Base-by-base conservation (phyloP, 2,888 invertebrate species). In the Drosophila subquinaria region DNA sequence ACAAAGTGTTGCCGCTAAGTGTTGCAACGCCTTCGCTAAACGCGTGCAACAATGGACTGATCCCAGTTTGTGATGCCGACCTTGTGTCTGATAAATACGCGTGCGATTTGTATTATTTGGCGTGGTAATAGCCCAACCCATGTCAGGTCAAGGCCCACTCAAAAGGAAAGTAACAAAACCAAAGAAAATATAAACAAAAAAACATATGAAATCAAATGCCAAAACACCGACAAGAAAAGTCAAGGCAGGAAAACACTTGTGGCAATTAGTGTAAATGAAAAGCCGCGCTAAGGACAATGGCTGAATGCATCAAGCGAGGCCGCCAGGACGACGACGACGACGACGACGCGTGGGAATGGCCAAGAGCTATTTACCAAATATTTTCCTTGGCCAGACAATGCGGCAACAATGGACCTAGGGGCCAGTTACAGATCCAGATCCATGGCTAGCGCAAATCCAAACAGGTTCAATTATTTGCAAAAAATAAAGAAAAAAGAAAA, bases 381-480 rank as follows among this genome's bases (percentile, higher is more conserved):
- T 77, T 87, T 84, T 72, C 59, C 53, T 47, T 38, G 68, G 36
- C 73, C 74, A 87, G 86, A 87, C 89, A 87, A 87, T 68, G 79
- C 70, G 86, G 81, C 84, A 56, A 71, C 88, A 65, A 64, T 47
- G 48, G 51, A 47, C 57, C 15, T 50, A 53, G 42, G 36, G 75
- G 66, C 70, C 51, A 53, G 63, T 38, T 48, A 56, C 53, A 62
- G 57, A 40, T 45, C 38, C 62, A 33, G 42, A 51, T 48, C 13
- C 38, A 33, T 48, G 8, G 35, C 62, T 10, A 61, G 20, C 38
- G 35, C 51, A 73, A 74, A 79, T 81, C 73, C 69, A 84, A 87
- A 80, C 85, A 89, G 89, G 85, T 83, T 85, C 82, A 85, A 82
- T 82, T 82, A 82, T 78, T 86, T 78, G 82, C 83, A 72, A 73